Evolutionary conservation across 2,797 vertebrate genomes (phyloP).

Genomic region (Ctenopoma kingsleyae): DNA sequence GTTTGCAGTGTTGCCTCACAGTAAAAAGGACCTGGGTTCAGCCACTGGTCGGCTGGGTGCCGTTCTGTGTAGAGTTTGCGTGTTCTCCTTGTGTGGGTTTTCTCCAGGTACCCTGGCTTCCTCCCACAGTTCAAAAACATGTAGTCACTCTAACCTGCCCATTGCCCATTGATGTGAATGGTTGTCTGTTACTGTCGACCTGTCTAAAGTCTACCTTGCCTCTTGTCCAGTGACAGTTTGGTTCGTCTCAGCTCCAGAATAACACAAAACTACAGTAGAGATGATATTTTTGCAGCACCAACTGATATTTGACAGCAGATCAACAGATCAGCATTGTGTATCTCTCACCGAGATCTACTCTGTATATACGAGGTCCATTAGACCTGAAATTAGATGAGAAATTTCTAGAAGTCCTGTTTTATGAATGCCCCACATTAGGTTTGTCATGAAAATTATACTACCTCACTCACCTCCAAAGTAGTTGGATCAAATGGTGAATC

Average conservation of each 20-base stretch:
- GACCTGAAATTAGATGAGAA: background rate
- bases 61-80: no score
- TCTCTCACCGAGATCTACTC: background rate
- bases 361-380: background rate
- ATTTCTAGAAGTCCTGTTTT: slow-evolving; percentile 7
- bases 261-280: background rate
- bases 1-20: no score
- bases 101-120: no score
- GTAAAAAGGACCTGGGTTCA: no score
- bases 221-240: background rate
- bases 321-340: background rate
- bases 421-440: slow-evolving; percentile 61
- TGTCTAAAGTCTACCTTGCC: no score
- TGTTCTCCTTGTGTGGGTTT: no score
- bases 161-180: no score
- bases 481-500: slow-evolving; percentile 85
- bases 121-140: no score
- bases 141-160: no score
- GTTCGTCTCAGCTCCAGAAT: slow-evolving; percentile 1
- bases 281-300: background rate
- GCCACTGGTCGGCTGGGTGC: no score
- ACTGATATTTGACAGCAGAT: background rate
- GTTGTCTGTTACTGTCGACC: no score
- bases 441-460: slow-evolving; percentile 20
- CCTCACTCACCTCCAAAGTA: slow-evolving; percentile 83